A percentile compares a stretch with the other conserved stretches of the same genome.
phyloP scores from a whole-genome alignment of 2,797 vertebrate genomes.

The Leptodactylus fallax region DNA sequence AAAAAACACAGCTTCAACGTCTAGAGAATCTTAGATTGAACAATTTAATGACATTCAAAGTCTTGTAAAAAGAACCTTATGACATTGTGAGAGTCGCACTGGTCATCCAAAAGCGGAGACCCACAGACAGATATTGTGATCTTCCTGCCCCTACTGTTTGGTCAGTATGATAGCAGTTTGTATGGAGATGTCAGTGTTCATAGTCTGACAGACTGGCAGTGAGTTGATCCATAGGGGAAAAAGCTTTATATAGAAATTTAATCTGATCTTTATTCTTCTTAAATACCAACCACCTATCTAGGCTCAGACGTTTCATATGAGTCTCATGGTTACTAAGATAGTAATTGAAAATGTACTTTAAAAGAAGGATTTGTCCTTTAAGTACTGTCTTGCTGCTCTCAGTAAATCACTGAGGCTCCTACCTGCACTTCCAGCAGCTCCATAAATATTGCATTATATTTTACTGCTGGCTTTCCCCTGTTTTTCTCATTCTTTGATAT shows the following conservation, averaged over 20 bases:
- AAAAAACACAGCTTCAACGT: no score
- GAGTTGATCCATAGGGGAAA: neutral
- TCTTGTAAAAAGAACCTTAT: no score
- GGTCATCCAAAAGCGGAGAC: no score
- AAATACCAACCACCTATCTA: neutral
- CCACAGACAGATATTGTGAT: no score
- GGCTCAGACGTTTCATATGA: neutral
- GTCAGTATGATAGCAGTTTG: no score
- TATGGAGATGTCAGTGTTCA: no score
- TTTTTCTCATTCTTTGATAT: constrained; percentile 39
- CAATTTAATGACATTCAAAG: no score
- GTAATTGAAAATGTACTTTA: neutral
- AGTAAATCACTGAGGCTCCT: neutral
- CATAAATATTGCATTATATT: constrained; percentile 41
- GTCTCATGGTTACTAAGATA: neutral
- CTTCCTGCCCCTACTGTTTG: no score
- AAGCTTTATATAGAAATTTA: neutral
- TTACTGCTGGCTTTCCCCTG: neutral
- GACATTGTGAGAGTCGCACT: no score
- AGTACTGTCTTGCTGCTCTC: neutral
- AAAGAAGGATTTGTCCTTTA: neutral
- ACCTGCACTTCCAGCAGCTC: constrained; percentile 3
- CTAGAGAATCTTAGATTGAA: no score
- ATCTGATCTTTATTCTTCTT: no score
- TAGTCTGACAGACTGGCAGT: no score